phyloP scores from a whole-genome alignment of 2,113 vertebrate genomes.

The Clarias macrocephalus region DNA sequence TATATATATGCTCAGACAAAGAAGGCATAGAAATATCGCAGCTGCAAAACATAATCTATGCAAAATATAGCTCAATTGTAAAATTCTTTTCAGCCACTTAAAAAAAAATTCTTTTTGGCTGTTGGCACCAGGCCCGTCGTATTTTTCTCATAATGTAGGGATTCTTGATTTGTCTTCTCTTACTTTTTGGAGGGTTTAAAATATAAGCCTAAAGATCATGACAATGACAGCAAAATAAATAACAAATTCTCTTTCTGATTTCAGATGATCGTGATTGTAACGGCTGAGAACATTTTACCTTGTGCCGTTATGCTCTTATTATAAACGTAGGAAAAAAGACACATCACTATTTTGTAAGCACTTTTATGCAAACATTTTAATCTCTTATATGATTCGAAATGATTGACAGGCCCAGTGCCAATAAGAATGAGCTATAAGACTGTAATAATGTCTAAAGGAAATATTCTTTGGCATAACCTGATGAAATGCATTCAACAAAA shows the following conservation, averaged over 20 bases:
- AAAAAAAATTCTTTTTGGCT: background rate
- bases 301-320: too few species aligned
- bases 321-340: too few species aligned
- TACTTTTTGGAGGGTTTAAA: background rate
- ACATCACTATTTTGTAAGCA: too few species aligned
- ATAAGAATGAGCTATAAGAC: too few species aligned
- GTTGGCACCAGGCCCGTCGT: background rate
- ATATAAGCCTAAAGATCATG: background rate
- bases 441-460: background rate
- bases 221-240: too few species aligned
- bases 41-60: background rate
- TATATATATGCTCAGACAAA: background rate
- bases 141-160: background rate
- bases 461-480: background rate
- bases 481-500: background rate
- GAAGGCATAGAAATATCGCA: background rate
- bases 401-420: too few species aligned
- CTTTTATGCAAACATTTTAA: too few species aligned
- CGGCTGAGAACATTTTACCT: too few species aligned
- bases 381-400: too few species aligned
- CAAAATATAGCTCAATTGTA: background rate
- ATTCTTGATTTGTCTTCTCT: background rate
- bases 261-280: background rate
- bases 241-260: background rate
- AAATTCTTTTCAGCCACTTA: background rate